Evolutionary conservation across 2,113 vertebrate genomes (phyloP).

Genomic region (Fregata magnificens): DNA sequence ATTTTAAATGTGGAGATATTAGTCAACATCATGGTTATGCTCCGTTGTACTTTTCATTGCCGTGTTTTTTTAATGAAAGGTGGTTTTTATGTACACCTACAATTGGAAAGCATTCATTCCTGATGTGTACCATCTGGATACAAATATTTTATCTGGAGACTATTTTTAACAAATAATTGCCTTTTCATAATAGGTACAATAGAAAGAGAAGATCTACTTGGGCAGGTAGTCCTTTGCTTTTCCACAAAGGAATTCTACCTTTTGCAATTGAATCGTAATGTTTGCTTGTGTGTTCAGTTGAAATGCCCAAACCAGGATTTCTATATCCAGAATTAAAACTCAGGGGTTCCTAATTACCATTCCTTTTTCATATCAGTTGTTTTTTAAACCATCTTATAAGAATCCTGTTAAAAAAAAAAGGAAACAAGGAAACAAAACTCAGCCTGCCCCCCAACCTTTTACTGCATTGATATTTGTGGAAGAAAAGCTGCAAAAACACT

Average conservation of each 20-base stretch:
- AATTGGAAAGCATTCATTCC: not conserved
- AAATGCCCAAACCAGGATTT: not conserved
- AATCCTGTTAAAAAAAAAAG: not conserved
- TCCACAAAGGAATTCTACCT: not conserved
- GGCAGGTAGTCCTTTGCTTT: not conserved
- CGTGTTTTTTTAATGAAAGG: not conserved
- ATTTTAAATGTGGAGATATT: not conserved
- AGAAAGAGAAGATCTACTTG: not conserved
- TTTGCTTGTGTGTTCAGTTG: not conserved
- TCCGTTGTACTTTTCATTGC: not conserved
- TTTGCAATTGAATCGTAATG: not conserved
- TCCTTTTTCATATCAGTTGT: not conserved
- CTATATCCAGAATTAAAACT: not conserved
- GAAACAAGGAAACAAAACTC: not conserved
- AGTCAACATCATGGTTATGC: not conserved
- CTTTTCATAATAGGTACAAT: not conserved
- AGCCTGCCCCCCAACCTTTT: not conserved
- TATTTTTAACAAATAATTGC: not conserved
- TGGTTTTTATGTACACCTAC: not conserved
- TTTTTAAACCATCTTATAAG: not conserved
- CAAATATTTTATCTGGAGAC: not conserved
- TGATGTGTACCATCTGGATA: not conserved
- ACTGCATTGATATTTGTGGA: not conserved
- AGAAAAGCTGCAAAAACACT: constrained; percentile 24
- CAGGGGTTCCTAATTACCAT: not conserved